Evolutionary conservation across 2,888 invertebrate genomes (phyloP), one percentile per base, ranked within the genome.

Genomic region (Alviniconcha strummeri): DNA sequence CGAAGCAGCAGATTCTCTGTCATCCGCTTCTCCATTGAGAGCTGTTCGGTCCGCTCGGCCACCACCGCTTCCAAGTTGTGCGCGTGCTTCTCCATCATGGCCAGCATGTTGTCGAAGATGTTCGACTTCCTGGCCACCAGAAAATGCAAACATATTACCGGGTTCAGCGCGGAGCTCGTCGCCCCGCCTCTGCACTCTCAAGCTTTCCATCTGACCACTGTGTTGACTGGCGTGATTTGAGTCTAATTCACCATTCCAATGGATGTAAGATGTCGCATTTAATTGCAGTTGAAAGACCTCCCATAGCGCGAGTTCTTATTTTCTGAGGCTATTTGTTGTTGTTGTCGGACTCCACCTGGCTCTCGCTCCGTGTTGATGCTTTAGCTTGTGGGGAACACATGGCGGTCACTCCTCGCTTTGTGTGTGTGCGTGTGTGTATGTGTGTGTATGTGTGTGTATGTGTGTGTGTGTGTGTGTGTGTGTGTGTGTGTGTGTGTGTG

Each of bases 61-160:
- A 99, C 98, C 8, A 98, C 94, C 0, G 96, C 97, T 94, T 99
- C 98, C 90, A 99, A 95, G 94, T 98, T 98, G 91, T 97, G 98
- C 6, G 98, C 97, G 92, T 99, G 98, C 92, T 98, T 98, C 93
- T 98, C 98, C 98, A 99, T 98, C 96, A 98, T 97, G 0, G 97
- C 97, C 95, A 98, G 96, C 97, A 99, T 98, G 93, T 98, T 98
- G 94, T 99, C 98, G 91, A 98, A 97, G 90, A 99, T 98, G 94
- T 98, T 98, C 54, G 92, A 88, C 80, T 91, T 91, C 80, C 93
- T 93, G 87, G 5, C 88, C 84, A 69, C 67, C 81, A 76, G 57
- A 6, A 67, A 17, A 36, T 76, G 75, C 60, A 36, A 72, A 36
- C 36, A n/a, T 5, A 55, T 56, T 11, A 17, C 11, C n/a, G 57